These are phyloP conservation scores for Oscheius sp. DNA, from an alignment of 2,888 invertebrate species.

Conservation along the genomic window DNA sequence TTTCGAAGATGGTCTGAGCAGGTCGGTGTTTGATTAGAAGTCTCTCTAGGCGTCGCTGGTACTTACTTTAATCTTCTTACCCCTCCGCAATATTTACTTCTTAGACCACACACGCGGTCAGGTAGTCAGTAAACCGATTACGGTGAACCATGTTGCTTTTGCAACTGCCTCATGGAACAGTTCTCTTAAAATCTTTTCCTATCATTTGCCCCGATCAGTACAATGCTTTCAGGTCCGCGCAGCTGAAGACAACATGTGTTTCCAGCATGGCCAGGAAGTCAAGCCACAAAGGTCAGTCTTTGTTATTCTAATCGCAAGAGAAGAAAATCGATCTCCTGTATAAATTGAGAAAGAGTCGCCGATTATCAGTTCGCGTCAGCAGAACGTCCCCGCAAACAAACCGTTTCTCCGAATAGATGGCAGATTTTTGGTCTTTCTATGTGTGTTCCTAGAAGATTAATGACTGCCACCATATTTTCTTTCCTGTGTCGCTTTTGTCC, in stretches of 20 bases:
- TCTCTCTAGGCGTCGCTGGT: constrained; percentile 20
- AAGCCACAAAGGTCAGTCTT: constrained; percentile 17
- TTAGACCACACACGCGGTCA: constrained; percentile 26
- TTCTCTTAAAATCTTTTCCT: constrained; percentile 8
- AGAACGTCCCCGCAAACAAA: constrained; percentile 20
- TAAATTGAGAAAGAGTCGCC: constrained; percentile 20
- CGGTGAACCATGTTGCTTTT: constrained; percentile 15
- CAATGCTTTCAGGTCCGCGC: constrained; percentile 20
- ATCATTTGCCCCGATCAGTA: too few species aligned
- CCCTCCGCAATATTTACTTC: constrained; percentile 21
- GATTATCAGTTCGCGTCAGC: constrained; percentile 25
- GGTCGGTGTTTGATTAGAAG: constrained; percentile 4
- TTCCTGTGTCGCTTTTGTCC: background rate
- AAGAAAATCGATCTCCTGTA: constrained; percentile 7
- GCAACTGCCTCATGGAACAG: background rate
- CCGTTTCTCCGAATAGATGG: background rate
- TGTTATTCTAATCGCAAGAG: constrained; percentile 3
- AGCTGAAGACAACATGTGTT: constrained; percentile 16
- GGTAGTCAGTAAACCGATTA: constrained; percentile 24
- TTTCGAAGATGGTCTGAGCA: background rate
- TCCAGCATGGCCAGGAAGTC: constrained; percentile 26
- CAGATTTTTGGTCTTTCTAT: constrained; percentile 11
- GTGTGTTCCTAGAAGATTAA: constrained; percentile 9
- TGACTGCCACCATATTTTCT: background rate
- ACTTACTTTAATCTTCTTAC: constrained; percentile 29